Conservation (phyloP, 2,797 vertebrate species). For the Clarias fuscus region DNA sequence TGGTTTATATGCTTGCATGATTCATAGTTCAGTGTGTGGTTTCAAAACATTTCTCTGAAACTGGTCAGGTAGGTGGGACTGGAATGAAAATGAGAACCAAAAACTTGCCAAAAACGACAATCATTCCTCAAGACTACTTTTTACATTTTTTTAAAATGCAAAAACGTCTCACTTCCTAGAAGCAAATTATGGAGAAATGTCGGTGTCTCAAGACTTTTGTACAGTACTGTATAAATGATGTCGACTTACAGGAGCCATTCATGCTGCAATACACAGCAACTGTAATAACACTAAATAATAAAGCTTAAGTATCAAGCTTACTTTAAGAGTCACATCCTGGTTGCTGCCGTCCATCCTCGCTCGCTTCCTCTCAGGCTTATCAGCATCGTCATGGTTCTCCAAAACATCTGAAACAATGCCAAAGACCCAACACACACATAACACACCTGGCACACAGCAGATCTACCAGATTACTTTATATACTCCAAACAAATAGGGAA, state of each 20-base stretch:
- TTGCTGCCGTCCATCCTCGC: conserved; percentile 84
- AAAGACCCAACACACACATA: conserved; percentile 16
- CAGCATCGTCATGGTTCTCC: conserved; percentile 88
- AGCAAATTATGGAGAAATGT: too few species aligned
- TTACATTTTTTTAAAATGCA: too few species aligned
- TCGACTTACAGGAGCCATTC: background rate
- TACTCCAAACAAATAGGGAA: background rate
- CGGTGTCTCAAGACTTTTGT: too few species aligned
- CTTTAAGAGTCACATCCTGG: conserved; percentile 83
- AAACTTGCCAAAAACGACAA: too few species aligned
- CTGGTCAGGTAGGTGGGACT: too few species aligned
- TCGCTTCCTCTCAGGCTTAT: conserved; percentile 86
- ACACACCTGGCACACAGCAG: background rate
- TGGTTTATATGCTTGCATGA: too few species aligned
- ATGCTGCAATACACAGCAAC: background rate
- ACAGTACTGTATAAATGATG: background rate
- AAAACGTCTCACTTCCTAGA: too few species aligned
- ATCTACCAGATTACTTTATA: background rate
- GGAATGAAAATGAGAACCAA: too few species aligned
- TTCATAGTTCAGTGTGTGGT: too few species aligned
- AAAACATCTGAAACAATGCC: conserved; percentile 78
- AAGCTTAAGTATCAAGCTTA: conserved; percentile 45
- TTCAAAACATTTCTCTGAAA: too few species aligned
- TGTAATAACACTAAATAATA: background rate
- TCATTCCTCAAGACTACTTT: too few species aligned